These are phyloP conservation scores for Polyergus mexicanus DNA, from an alignment of 1,140 invertebrate species.

Conservation along the genomic window DNA sequence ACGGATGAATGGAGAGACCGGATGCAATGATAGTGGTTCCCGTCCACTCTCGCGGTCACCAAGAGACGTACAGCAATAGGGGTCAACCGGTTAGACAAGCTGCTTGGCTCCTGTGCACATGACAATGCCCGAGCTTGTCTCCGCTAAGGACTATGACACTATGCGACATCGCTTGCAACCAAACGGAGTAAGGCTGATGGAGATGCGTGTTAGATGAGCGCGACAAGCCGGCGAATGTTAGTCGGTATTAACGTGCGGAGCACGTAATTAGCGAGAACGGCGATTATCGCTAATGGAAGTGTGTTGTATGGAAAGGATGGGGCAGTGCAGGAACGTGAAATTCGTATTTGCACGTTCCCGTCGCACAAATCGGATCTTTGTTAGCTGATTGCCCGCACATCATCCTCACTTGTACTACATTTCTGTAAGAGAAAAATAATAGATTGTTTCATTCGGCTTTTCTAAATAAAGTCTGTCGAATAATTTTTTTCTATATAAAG, in stretches of 20 bases:
- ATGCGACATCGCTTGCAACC: slow-evolving; percentile 1
- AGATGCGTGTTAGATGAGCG: slow-evolving; percentile 15
- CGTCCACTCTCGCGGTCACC: slow-evolving; percentile 17
- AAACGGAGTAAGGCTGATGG: slow-evolving; percentile 15
- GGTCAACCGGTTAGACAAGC: slow-evolving; percentile 31
- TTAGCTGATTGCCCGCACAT: slow-evolving; percentile 5
- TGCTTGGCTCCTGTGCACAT: slow-evolving; percentile 32
- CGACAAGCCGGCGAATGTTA: slow-evolving; percentile 20
- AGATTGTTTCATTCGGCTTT: background rate
- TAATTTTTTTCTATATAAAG: background rate
- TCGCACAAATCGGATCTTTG: slow-evolving; percentile 31
- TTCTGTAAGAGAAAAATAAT: background rate
- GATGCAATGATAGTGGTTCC: background rate
- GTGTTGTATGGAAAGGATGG: slow-evolving; percentile 36
- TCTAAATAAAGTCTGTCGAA: background rate
- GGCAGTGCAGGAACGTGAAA: background rate
- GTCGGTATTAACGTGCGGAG: slow-evolving; percentile 33
- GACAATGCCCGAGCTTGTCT: slow-evolving; percentile 46
- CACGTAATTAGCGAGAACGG: slow-evolving; percentile 34
- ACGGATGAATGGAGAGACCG: background rate
- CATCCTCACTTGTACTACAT: background rate
- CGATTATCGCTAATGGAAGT: slow-evolving; percentile 53
- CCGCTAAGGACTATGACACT: background rate
- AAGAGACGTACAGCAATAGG: slow-evolving; percentile 9
- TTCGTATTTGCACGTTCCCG: slow-evolving; percentile 8